Conservation (phyloP, 23 tunicate species). For the Trididemnum clinides region DNA sequence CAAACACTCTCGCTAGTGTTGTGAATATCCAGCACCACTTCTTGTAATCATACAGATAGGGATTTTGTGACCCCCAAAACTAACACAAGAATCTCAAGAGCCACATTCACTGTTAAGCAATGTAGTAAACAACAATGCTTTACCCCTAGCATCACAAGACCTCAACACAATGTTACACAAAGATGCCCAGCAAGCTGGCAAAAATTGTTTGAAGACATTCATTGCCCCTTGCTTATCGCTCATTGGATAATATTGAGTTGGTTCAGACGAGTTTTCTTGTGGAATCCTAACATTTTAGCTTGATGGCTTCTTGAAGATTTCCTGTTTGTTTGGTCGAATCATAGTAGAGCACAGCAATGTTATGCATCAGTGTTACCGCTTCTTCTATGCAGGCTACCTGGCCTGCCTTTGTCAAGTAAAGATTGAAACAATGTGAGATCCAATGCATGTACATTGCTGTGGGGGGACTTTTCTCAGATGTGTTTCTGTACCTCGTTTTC, state of each 20-base stretch:
- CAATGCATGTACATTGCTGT: too few relatives aligned
- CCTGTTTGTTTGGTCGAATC: neutral
- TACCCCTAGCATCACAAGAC: too few relatives aligned
- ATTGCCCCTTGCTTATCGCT: too few relatives aligned
- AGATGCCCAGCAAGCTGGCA: too few relatives aligned
- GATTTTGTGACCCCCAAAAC: neutral
- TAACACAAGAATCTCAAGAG: neutral
- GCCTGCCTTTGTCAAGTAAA: too few relatives aligned
- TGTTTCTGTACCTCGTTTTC: too few relatives aligned
- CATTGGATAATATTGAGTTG: too few relatives aligned
- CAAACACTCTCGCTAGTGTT: neutral
- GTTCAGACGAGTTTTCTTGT: neutral
- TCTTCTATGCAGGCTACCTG: neutral
- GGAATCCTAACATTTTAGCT: neutral
- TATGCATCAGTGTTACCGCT: neutral
- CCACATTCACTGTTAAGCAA: neutral
- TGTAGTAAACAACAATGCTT: neutral
- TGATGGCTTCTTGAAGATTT: neutral
- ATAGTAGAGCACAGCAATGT: neutral
- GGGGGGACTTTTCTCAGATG: too few relatives aligned
- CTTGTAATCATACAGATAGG: neutral
- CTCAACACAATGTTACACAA: neutral
- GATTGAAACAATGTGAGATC: too few relatives aligned
- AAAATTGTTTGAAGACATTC: too few relatives aligned
- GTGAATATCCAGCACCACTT: neutral